Percentiles rank a stretch among this genome's conserved stretches.
Conservation (phyloP, 2,113 vertebrate species). For the Anguilla rostrata region DNA sequence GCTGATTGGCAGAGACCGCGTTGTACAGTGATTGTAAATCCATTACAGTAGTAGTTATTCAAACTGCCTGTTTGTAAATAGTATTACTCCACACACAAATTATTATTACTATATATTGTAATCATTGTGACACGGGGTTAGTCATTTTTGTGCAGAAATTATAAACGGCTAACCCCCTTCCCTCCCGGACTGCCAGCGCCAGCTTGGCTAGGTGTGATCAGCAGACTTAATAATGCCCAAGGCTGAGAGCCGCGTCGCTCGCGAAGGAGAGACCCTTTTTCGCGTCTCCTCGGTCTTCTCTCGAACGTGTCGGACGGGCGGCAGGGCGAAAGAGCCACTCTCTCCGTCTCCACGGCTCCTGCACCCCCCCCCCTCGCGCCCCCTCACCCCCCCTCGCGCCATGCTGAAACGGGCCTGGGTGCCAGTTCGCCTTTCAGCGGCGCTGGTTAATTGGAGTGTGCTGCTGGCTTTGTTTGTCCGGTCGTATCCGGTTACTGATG, state of each 20-base stretch:
- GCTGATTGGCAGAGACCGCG: too few relatives aligned
- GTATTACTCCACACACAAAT: too few relatives aligned
- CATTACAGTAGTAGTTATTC: too few relatives aligned
- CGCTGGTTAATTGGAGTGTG: conserved; percentile 53
- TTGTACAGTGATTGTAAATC: too few relatives aligned
- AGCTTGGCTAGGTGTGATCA: not conserved
- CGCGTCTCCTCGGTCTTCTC: too few relatives aligned
- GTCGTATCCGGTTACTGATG: conserved; percentile 56
- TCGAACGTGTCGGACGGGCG: not conserved
- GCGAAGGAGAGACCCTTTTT: not conserved
- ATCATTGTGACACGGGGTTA: not conserved
- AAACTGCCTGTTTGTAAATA: too few relatives aligned
- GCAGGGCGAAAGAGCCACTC: not conserved
- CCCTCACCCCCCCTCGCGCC: not conserved
- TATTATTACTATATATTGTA: too few relatives aligned
- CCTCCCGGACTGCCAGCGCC: not conserved
- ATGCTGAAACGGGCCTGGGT: not conserved
- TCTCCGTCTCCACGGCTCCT: not conserved
- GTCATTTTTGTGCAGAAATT: not conserved
- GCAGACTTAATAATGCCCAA: not conserved
- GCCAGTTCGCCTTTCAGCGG: conserved; percentile 38
- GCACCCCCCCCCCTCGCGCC: not conserved
- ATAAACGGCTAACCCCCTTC: not conserved
- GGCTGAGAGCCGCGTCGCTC: not conserved
- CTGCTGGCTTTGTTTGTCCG: conserved; percentile 44